phyloP scores from a whole-genome alignment of 2,113 vertebrate genomes.

The Falcunculus frontatus region DNA sequence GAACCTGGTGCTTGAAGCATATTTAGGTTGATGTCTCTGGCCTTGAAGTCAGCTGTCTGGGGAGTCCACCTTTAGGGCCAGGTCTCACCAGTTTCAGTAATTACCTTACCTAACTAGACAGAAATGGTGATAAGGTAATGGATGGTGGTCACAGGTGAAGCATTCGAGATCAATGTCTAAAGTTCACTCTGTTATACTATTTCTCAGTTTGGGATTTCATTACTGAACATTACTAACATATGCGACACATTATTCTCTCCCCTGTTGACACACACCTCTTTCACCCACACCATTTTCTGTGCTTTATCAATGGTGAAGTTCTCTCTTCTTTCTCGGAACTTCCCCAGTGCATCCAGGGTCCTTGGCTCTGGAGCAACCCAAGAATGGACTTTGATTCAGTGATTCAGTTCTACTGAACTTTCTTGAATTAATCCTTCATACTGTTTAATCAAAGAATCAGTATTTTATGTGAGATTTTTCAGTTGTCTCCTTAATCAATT shows the following conservation, averaged over 20 bases:
- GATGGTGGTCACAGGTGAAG: neutral
- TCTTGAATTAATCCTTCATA: neutral
- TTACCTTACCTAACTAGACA: neutral
- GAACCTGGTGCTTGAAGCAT: neutral
- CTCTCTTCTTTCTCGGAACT: neutral
- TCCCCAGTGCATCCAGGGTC: neutral
- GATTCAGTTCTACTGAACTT: neutral
- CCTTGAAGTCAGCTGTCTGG: neutral
- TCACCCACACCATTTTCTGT: neutral
- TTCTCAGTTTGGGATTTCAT: neutral
- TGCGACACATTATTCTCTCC: rapidly evolving
- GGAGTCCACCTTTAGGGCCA: neutral
- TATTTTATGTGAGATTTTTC: neutral
- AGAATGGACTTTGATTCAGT: neutral
- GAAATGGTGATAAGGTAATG: neutral
- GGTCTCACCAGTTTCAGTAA: neutral
- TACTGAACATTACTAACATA: neutral
- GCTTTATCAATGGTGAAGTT: neutral
- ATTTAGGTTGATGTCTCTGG: neutral
- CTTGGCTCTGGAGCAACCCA: neutral
- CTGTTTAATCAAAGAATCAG: neutral
- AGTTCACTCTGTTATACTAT: neutral
- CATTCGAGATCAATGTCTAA: neutral
- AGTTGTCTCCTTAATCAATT: neutral
- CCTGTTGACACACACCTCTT: neutral